These are phyloP conservation scores for Physella acuta DNA, from an alignment of 1,140 invertebrate genomes.

Conservation along the genomic window DNA sequence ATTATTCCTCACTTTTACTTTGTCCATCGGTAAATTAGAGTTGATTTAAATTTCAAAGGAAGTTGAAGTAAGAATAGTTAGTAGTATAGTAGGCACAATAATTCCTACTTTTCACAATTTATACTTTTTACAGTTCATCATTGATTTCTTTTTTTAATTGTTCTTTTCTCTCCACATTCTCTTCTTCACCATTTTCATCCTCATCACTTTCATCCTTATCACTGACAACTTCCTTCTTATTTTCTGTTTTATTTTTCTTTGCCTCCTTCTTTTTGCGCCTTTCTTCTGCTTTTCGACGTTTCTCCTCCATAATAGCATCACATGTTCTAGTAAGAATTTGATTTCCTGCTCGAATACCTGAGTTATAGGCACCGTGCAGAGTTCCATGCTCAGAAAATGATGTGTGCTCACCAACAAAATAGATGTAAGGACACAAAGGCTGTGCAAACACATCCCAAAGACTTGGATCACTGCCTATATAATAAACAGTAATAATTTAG, in stretches of 20 bases:
- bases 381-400: conserved; percentile 30
- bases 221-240: not conserved
- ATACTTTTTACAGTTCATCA: too few species aligned
- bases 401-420: conserved; percentile 47
- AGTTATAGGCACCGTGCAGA: conserved; percentile 43
- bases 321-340: conserved; percentile 32
- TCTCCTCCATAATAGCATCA: conserved; percentile 24
- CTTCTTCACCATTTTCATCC: conserved; percentile 7
- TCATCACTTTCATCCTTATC: not conserved
- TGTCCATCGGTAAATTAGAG: too few species aligned
- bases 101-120: too few species aligned
- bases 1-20: too few species aligned
- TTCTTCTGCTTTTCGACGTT: conserved; percentile 21
- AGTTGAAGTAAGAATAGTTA: too few species aligned
- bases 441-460: conserved; percentile 34
- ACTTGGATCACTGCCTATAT: conserved; percentile 28
- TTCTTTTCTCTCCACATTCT: not conserved
- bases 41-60: too few species aligned
- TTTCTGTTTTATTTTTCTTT: conserved; percentile 17
- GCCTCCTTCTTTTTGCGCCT: conserved; percentile 15
- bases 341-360: conserved; percentile 38
- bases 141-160: too few species aligned
- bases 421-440: conserved; percentile 41
- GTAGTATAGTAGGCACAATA: too few species aligned
- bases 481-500: not conserved